Evolutionary conservation across 2,797 vertebrate genomes (phyloP).

Genomic region (Semaprochilodus insignis): DNA sequence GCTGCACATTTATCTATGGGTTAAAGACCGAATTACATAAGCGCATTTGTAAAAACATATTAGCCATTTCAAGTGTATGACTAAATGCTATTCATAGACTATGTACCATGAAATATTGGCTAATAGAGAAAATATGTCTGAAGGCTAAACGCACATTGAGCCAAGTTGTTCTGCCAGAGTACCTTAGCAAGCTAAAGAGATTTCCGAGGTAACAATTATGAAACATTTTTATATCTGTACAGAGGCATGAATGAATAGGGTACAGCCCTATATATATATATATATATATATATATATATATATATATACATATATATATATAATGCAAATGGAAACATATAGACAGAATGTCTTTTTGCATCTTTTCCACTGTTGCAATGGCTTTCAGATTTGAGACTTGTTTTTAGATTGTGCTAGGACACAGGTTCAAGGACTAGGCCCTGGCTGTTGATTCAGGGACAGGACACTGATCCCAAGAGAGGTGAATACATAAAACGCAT

Average conservation of each 20-base stretch:
- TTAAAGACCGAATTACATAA: constrained; percentile 62
- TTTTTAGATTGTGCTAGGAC: constrained; percentile 6
- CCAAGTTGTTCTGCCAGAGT: constrained; percentile 19
- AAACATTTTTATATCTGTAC: constrained; percentile 19
- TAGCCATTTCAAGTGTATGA: constrained; percentile 36
- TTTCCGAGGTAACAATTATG: constrained; percentile 28
- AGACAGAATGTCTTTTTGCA: neutral
- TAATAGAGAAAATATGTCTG: constrained; percentile 59
- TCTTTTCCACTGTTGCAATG: constrained; percentile 13
- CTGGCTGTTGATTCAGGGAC: constrained; percentile 37
- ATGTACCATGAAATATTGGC: constrained; percentile 53
- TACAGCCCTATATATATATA: neutral
- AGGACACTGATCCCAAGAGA: constrained; percentile 14
- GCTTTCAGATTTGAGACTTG: neutral
- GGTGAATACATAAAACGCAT: neutral
- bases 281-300: too few relatives aligned
- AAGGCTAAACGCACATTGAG: constrained; percentile 18
- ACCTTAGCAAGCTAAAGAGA: constrained; percentile 17
- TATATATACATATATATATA: too few relatives aligned
- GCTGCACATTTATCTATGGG: constrained; percentile 49
- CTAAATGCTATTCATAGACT: constrained; percentile 35
- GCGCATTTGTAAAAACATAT: constrained; percentile 40
- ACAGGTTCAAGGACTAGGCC: constrained; percentile 25
- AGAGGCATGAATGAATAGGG: constrained; percentile 4
- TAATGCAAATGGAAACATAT: neutral